Base-by-base conservation (phyloP, 2,113 vertebrate species). In the Anarrhichthys ocellatus region DNA sequence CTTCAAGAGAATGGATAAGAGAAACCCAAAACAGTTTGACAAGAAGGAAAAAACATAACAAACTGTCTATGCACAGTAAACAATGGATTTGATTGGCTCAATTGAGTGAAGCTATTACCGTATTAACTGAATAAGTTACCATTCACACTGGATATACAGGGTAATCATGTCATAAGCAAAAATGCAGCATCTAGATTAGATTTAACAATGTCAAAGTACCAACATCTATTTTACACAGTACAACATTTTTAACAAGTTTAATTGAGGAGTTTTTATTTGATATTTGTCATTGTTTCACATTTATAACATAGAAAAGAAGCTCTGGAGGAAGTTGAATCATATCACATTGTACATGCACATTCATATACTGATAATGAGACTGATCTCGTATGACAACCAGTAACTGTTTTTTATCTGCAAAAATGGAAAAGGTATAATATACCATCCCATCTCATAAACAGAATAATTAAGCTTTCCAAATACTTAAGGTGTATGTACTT, bases 381-480 rank as follows among this genome's bases (percentile, higher is more conserved):
- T 73, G 59, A 65, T 50, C 72, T 69, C 5, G 4, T 34, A 73
- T 62, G 77, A 24, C 24, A 67, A 15, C 24, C 62, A 67, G 66
- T 66, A 70, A 65, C 27, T 1, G 5, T 42, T 27, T 78, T 66
- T 66, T 56, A 54, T 4, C 0, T 36, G 10, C 40, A 40, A 8
- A 66, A 24, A 48, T 27, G 17, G 59, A 56, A 61, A 65, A 34
- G 65, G 10, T 44, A 56, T 24, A 56, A 56, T 56, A 9, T 56
- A 22, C 20, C 52, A 56, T 24, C 56, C 20, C 52, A 56, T 24
- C 56, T 69, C 46, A 70, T 65, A 67, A 66, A 74, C 27, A 18
- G 11, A 79, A 78, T 40, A 52, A 75, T 79, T 48, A 59, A 65
- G 38, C 10, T 73, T 36, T 61, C n/a, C 69, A 76, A 56, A 52